Conservation (phyloP, 2,797 vertebrate genomes). For the Anguilla pacifica region DNA sequence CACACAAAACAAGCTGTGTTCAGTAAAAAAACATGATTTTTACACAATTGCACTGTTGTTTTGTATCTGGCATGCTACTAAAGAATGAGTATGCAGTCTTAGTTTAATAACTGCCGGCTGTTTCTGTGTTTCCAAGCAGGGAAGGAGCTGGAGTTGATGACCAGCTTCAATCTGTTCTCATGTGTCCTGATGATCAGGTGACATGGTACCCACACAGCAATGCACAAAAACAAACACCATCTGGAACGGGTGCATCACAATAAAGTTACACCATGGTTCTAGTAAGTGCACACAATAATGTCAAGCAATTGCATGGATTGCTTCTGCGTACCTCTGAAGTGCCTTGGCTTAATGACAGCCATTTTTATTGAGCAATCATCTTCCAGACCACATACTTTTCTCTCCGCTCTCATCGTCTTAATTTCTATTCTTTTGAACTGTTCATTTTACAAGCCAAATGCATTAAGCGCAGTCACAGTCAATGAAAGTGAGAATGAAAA, state of each 20-base stretch:
- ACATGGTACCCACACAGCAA: background rate
- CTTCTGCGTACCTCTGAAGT: background rate
- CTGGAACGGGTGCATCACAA: background rate
- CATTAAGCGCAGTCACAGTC: background rate
- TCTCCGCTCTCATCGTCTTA: background rate
- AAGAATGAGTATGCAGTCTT: background rate
- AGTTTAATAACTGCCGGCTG: background rate
- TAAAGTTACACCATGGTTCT: background rate
- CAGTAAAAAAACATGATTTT: background rate
- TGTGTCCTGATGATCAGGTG: background rate
- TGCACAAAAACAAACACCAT: background rate
- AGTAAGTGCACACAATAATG: background rate
- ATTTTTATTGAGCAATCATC: background rate
- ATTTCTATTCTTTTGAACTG: background rate
- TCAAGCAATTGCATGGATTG: background rate
- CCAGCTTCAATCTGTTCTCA: background rate
- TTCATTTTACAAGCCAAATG: background rate
- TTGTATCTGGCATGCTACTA: background rate
- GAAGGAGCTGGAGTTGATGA: background rate
- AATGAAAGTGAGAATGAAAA: background rate
- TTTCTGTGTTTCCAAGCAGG: background rate
- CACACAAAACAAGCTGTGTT: background rate
- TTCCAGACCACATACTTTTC: background rate
- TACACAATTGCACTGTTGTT: background rate
- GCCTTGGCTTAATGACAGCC: background rate